Evolutionary conservation across 2,113 vertebrate species (phyloP).

Genomic region (Orycteropus afer): DNA sequence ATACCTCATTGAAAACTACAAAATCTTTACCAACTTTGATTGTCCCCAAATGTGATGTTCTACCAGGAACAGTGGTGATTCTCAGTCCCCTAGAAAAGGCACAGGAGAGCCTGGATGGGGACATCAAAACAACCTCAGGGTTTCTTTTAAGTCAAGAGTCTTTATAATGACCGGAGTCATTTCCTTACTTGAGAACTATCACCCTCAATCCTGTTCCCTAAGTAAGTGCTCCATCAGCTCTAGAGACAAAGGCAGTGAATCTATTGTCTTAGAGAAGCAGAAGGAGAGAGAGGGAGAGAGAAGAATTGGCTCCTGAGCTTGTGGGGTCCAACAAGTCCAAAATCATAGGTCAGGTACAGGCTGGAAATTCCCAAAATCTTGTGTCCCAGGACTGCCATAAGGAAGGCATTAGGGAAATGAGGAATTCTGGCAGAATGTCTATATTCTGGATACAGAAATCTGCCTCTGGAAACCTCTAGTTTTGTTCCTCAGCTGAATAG

Average conservation of each 20-base stretch:
- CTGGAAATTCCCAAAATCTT: background rate
- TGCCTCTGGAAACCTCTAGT: background rate
- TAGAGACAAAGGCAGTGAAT: too few relatives aligned
- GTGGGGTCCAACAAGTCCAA: background rate
- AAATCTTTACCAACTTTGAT: background rate
- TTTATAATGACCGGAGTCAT: background rate
- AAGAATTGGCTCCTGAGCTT: too few relatives aligned
- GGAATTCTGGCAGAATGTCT: background rate
- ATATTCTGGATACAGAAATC: background rate
- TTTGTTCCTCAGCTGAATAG: background rate
- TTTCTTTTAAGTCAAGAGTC: background rate
- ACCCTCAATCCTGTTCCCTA: background rate
- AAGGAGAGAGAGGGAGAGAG: background rate
- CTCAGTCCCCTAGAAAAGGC: background rate
- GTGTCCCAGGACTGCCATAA: background rate
- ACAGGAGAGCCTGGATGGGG: accelerated
- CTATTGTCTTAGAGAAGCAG: background rate
- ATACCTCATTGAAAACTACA: background rate
- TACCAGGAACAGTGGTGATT: background rate
- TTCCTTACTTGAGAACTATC: background rate
- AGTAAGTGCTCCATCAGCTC: background rate
- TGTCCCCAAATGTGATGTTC: background rate
- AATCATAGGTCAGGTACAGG: background rate
- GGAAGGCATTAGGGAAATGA: background rate
- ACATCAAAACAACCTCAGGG: background rate